Conservation (phyloP, 2,113 vertebrate genomes). For the Eublepharis macularius region DNA sequence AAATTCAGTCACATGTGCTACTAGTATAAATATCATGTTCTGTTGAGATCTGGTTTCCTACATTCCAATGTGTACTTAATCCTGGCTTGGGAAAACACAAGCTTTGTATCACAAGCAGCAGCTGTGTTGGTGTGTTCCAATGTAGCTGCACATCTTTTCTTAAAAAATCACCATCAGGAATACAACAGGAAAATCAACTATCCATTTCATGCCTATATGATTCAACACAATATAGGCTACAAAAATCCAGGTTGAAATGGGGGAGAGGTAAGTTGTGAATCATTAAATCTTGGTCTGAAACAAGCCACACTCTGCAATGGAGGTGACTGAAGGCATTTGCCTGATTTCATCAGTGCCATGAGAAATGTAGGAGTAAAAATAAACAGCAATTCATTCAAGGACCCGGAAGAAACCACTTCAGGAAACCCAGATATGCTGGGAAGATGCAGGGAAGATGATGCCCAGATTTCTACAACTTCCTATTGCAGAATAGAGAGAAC, state of each 20-base stretch:
- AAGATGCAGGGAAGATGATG: background rate
- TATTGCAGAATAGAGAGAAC: background rate
- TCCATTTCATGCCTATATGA: too few relatives aligned
- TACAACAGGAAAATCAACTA: too few relatives aligned
- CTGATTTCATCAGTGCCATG: background rate
- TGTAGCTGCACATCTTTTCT: background rate
- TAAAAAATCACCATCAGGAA: background rate
- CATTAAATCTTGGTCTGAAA: background rate
- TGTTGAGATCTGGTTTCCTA: background rate
- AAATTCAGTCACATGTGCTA: slow-evolving; percentile 10
- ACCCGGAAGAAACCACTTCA: background rate
- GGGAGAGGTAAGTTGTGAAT: background rate
- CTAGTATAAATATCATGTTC: slow-evolving; percentile 23
- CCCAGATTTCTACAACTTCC: slow-evolving; percentile 36
- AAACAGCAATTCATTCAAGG: background rate
- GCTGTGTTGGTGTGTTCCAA: slow-evolving; percentile 26
- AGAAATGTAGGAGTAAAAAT: background rate
- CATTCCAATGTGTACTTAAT: background rate
- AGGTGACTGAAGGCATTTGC: slow-evolving; percentile 2
- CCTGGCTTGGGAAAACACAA: background rate
- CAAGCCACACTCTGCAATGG: too few relatives aligned
- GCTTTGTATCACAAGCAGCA: slow-evolving; percentile 11
- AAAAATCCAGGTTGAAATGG: background rate
- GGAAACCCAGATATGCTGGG: background rate
- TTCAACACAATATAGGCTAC: background rate